Conservation (phyloP, 2,797 vertebrate species). For the Enteromius fasciolatus region DNA sequence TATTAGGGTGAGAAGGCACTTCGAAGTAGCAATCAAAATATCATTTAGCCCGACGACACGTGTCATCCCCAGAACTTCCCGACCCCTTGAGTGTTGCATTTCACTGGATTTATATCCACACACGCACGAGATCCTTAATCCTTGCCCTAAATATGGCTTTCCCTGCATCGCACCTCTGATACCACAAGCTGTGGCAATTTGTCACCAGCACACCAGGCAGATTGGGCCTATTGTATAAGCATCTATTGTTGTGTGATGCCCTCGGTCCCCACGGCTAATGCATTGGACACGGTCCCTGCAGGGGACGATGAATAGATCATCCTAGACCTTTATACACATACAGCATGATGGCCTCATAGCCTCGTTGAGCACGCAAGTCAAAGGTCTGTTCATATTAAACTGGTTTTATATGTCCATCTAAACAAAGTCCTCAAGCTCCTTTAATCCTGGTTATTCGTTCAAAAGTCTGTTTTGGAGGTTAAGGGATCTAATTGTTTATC, state of each 20-base stretch:
- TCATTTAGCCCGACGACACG: conserved; percentile 65
- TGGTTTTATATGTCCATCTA: conserved; percentile 28
- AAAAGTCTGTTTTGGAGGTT: conserved; percentile 46
- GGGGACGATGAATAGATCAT: conserved; percentile 36
- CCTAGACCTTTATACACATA: conserved; percentile 46
- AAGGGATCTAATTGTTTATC: conserved; percentile 56
- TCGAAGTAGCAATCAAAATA: conserved; percentile 72
- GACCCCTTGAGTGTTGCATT: conserved; percentile 26
- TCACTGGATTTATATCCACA: conserved; percentile 51
- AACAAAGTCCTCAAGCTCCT: neutral
- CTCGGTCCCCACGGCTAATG: conserved; percentile 44
- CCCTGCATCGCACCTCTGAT: conserved; percentile 50
- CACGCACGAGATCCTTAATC: conserved; percentile 58
- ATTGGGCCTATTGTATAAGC: conserved; percentile 43
- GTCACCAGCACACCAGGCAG: conserved; percentile 26
- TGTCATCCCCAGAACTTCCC: conserved; percentile 61
- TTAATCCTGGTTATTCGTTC: conserved; percentile 4
- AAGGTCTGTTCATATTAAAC: conserved; percentile 35
- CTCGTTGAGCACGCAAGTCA: conserved; percentile 43
- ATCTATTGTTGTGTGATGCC: conserved; percentile 51
- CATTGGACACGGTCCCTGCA: conserved; percentile 47
- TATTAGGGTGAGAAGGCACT: conserved; percentile 68
- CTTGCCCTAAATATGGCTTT: conserved; percentile 61
- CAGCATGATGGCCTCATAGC: conserved; percentile 28
- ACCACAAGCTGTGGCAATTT: conserved; percentile 44